Evolutionary conservation across 1,140 invertebrate genomes (phyloP), one percentile per base, ranked within the genome.

Genomic region (Ruditapes philippinarum): DNA sequence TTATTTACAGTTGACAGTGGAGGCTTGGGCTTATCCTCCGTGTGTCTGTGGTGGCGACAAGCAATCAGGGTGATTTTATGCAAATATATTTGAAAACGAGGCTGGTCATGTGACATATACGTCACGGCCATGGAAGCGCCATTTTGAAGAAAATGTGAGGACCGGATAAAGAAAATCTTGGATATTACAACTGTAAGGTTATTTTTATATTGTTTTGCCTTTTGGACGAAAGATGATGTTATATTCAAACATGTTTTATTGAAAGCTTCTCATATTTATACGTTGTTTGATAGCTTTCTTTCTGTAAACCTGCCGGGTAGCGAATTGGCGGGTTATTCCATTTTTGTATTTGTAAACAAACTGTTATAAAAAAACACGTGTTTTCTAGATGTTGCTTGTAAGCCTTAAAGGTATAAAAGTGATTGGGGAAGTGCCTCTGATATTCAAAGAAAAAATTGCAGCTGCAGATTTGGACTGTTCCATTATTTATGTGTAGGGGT

Each of bases 311-410:
- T 36, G 68, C 82, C 82, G 82, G 82, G 65, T 73, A 74, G 22
- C 45, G 65, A 33, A 49, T 84, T 84, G 60, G 82, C 82, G 82
- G 82, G 82, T 84, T n/a, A 73, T 84, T 84, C 82, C 82, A 84
- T 84, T 84, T 78, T 73, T 84, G 49, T 54, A 84, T 36, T 84
- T 84, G 82, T 84, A 84, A 84, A 84, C 82, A 84, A 73, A 81
- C 79, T 45, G 60, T 25, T 28, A 22, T 22, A 84, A 70, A n/a
- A 84, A 84, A 84, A 73, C 82, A 84, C 82, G 82, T 84, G 82
- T 70, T 49, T 84, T 70, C 9, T n/a, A 17, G 25, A 70, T 25
- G 7, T 73, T 11, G 45, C 17, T 22, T 0, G 14, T 51, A 38
- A 12, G 49, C 33, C 68, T 11, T 31, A 33, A 7, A 31, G 42